A percentile compares a stretch with the other conserved stretches of the same genome.
Evolutionary conservation across 2,113 vertebrate genomes (phyloP).

Genomic region (Gila orcuttii): DNA sequence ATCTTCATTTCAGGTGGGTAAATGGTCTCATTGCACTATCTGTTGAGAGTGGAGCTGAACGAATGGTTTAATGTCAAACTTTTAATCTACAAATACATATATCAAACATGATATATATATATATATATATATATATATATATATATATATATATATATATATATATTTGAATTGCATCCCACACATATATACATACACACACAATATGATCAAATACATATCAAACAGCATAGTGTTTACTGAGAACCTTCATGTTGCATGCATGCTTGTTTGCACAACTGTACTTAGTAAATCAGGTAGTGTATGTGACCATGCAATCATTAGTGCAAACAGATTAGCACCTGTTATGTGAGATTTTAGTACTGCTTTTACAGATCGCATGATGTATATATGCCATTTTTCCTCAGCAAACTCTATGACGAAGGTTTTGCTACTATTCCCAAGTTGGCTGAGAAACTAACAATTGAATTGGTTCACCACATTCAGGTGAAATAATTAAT

Average conservation of each 20-base stretch:
- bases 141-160: too few relatives aligned
- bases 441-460: conserved; percentile 76
- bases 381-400: neutral
- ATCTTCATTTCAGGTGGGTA: conserved; percentile 77
- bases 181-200: too few relatives aligned
- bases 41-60: neutral
- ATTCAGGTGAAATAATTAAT: conserved; percentile 65
- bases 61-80: neutral
- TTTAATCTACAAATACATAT: neutral
- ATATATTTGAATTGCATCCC: too few relatives aligned
- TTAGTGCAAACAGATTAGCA: neutral
- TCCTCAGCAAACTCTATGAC: conserved; percentile 64
- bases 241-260: neutral
- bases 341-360: too few relatives aligned
- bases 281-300: neutral
- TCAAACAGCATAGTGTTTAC: too few relatives aligned
- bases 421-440: conserved; percentile 72
- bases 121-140: too few relatives aligned
- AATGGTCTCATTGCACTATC: neutral
- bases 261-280: neutral
- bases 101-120: too few relatives aligned
- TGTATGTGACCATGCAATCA: neutral
- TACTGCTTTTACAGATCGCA: too few relatives aligned
- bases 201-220: too few relatives aligned
- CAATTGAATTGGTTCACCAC: conserved; percentile 75